These are phyloP conservation scores for Phengaris arion DNA, from an alignment of 2,888 invertebrate genomes.

Conservation along the genomic window DNA sequence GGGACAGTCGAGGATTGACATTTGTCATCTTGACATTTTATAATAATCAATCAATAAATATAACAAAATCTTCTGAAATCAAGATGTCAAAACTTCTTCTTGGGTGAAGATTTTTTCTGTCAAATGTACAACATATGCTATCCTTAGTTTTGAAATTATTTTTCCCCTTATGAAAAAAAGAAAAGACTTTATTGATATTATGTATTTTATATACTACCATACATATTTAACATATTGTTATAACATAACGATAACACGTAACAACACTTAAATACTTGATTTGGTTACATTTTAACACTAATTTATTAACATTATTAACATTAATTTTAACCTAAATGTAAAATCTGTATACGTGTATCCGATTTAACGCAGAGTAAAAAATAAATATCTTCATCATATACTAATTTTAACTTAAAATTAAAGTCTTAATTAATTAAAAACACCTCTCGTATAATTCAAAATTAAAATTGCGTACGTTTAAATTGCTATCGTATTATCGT, in stretches of 20 bases:
- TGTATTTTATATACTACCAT: neutral
- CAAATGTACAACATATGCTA: no score
- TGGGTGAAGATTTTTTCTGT: no score
- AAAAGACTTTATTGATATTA: no score
- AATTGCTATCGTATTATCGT: constrained; percentile 1
- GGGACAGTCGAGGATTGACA: no score
- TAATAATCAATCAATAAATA: no score
- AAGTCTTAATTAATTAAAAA: neutral
- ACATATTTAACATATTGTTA: no score
- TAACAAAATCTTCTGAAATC: no score
- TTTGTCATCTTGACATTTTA: no score
- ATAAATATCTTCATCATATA: neutral
- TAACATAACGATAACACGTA: no score
- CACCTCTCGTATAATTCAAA: neutral
- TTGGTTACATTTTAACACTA: neutral
- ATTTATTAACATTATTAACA: neutral
- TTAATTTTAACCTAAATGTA: neutral
- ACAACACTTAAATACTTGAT: neutral
- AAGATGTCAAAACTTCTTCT: no score
- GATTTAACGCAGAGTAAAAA: neutral
- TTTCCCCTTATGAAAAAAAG: no score
- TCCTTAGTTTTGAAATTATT: no score
- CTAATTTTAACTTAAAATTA: constrained; percentile 5
- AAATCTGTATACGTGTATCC: neutral
- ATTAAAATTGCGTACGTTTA: neutral